Conservation (phyloP, 1,140 invertebrate species). For the Euura lappo region DNA sequence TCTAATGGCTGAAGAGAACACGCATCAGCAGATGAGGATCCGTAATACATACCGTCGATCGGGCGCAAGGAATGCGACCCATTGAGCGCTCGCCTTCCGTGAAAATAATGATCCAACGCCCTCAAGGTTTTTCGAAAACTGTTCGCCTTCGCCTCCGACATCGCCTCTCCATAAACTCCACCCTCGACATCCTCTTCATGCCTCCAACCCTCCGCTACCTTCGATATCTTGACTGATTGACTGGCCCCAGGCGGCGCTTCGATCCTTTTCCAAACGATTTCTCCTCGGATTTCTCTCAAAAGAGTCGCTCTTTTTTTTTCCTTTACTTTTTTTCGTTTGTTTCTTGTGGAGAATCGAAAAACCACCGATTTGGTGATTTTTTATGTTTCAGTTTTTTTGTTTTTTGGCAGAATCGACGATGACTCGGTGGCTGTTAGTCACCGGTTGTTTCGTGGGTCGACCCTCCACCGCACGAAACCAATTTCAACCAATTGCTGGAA, state of each 20-base stretch:
- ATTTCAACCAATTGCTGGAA: constrained; percentile 2
- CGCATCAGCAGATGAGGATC: not conserved
- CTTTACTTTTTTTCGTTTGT: no score
- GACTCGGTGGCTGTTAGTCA: not conserved
- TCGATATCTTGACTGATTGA: constrained; percentile 7
- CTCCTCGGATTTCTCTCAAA: not conserved
- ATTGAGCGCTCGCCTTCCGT: constrained; percentile 6
- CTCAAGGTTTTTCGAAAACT: constrained; percentile 1
- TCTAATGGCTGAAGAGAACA: not conserved
- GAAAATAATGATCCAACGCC: constrained; percentile 7
- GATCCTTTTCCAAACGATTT: not conserved
- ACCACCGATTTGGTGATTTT: no score
- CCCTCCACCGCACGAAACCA: not conserved
- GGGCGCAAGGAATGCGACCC: not conserved
- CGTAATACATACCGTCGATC: not conserved
- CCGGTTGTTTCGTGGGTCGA: not conserved
- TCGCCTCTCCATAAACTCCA: no score
- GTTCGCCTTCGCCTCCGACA: not conserved
- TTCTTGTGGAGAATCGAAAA: no score
- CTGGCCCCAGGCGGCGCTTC: not conserved
- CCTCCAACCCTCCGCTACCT: not conserved
- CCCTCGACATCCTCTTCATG: no score
- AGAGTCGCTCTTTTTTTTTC: no score
- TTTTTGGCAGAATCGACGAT: not conserved
- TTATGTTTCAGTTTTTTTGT: no score